These are phyloP conservation scores for Drosophila insularis DNA, from an alignment of 1,140 invertebrate genomes.

Conservation along the genomic window DNA sequence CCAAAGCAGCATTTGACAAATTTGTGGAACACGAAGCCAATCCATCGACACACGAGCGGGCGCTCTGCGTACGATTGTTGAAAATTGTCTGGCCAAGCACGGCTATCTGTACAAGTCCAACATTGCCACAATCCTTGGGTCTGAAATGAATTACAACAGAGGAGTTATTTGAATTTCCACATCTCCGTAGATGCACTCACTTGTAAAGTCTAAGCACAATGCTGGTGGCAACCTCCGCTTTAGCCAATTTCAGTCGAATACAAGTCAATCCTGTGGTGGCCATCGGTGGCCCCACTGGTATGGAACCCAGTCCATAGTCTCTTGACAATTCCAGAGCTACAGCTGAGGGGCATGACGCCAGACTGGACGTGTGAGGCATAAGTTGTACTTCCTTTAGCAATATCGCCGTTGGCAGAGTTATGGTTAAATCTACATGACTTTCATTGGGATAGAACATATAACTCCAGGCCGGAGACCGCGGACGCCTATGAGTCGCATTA, in stretches of 20 bases:
- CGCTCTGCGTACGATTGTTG: constrained; percentile 58
- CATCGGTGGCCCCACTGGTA: constrained; percentile 86
- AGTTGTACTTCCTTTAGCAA: constrained; percentile 94
- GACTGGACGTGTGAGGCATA: constrained; percentile 91
- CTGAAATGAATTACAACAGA: constrained; percentile 83
- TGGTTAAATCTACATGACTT: constrained; percentile 91
- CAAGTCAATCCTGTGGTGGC: constrained; percentile 92
- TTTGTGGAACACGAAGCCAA: constrained; percentile 40
- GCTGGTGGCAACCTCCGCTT: constrained; percentile 90
- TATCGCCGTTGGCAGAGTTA: constrained; percentile 94
- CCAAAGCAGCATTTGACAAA: constrained; percentile 28
- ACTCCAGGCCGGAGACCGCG: constrained; percentile 93
- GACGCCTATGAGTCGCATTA: constrained; percentile 89
- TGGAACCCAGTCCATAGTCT: constrained; percentile 84
- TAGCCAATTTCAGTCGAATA: constrained; percentile 91
- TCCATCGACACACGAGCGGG: constrained; percentile 48
- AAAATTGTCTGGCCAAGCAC: constrained; percentile 90
- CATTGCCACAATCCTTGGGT: constrained; percentile 92
- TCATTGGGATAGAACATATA: constrained; percentile 97
- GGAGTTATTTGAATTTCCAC: background rate
- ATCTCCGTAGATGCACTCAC: constrained; percentile 34
- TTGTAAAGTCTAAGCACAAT: constrained; percentile 84
- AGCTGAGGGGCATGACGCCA: constrained; percentile 95
- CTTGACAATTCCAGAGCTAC: constrained; percentile 90
- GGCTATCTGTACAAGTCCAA: constrained; percentile 94